phyloP scores from a whole-genome alignment of 2,888 invertebrate genomes.

The Idaea dimidiata region DNA sequence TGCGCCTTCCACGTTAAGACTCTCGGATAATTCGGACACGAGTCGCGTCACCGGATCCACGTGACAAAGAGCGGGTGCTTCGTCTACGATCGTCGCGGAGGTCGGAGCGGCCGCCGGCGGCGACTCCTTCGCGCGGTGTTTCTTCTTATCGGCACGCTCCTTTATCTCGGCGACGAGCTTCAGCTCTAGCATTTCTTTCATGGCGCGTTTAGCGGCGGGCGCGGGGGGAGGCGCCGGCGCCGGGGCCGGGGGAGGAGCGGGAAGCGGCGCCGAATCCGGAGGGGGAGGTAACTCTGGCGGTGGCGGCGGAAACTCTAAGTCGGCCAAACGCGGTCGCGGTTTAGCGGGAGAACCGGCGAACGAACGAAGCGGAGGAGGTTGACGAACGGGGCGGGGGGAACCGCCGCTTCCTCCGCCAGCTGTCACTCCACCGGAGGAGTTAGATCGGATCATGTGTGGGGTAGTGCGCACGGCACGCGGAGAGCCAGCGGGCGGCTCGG shows the following conservation, averaged over 20 bases:
- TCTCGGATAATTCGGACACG: slow-evolving; percentile 92
- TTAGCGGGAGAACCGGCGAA: slow-evolving; percentile 86
- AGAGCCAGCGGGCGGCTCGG: slow-evolving; percentile 80
- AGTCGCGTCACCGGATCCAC: slow-evolving; percentile 89
- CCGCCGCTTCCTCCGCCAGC: slow-evolving; percentile 54
- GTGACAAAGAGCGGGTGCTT: no score
- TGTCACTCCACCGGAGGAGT: slow-evolving; percentile 91
- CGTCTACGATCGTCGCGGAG: slow-evolving; percentile 56
- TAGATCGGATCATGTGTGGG: slow-evolving; percentile 93
- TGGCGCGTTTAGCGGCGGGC: slow-evolving; percentile 64
- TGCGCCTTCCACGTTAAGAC: slow-evolving; percentile 84
- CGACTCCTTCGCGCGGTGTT: slow-evolving; percentile 78
- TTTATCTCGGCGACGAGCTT: slow-evolving; percentile 92
- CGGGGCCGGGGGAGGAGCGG: slow-evolving; percentile 60
- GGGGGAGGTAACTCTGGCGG: slow-evolving; percentile 82
- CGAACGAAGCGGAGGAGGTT: slow-evolving; percentile 72
- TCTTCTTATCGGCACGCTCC: slow-evolving; percentile 86
- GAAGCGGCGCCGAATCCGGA: slow-evolving; percentile 69
- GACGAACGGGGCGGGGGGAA: slow-evolving; percentile 61
- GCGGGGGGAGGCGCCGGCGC: slow-evolving; percentile 75
- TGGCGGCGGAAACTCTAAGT: slow-evolving; percentile 93
- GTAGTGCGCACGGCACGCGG: slow-evolving; percentile 85
- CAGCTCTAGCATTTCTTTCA: slow-evolving; percentile 91
- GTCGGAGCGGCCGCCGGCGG: slow-evolving; percentile 55
- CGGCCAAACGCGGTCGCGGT: slow-evolving; percentile 87